Percentiles rank a stretch among this genome's conserved stretches.
These are phyloP conservation scores for Dascillus cervinus DNA, from an alignment of 2,888 invertebrate species.

Conservation along the genomic window DNA sequence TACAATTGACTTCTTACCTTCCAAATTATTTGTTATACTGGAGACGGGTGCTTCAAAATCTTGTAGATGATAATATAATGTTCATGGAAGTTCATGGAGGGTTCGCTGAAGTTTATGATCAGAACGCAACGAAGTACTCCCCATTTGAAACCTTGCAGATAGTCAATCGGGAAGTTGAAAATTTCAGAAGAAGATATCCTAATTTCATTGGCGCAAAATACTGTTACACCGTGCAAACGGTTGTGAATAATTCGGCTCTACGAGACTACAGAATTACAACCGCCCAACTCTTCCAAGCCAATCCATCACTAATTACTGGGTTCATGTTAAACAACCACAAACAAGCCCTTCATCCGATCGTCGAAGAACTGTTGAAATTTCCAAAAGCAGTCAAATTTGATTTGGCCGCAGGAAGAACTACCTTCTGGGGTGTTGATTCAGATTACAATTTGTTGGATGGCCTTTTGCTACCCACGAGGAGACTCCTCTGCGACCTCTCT, in stretches of 20 bases:
- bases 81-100: constrained; percentile 44
- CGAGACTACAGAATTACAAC: no score
- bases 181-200: constrained; percentile 52
- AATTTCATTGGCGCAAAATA: constrained; percentile 55
- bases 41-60: background rate
- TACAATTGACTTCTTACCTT: background rate
- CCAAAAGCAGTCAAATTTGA: constrained; percentile 50
- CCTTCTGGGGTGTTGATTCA: constrained; percentile 55
- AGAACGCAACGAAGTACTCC: constrained; percentile 49
- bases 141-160: background rate
- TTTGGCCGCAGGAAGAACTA: constrained; percentile 70
- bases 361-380: constrained; percentile 5
- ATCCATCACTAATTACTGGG: no score
- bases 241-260: no score
- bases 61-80: constrained; percentile 5
- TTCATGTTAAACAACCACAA: constrained; percentile 45
- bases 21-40: constrained; percentile 3
- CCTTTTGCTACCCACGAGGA: constrained; percentile 56
- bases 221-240: no score
- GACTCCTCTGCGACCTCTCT: constrained; percentile 64
- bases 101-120: constrained; percentile 63
- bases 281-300: no score
- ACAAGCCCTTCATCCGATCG: constrained; percentile 29
- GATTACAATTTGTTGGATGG: constrained; percentile 71
- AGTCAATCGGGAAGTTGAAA: constrained; percentile 45